Percentiles rank a stretch among this genome's conserved stretches.
Conservation (phyloP, 2,797 vertebrate genomes). For the Lepidocolaptes lacrymiger region DNA sequence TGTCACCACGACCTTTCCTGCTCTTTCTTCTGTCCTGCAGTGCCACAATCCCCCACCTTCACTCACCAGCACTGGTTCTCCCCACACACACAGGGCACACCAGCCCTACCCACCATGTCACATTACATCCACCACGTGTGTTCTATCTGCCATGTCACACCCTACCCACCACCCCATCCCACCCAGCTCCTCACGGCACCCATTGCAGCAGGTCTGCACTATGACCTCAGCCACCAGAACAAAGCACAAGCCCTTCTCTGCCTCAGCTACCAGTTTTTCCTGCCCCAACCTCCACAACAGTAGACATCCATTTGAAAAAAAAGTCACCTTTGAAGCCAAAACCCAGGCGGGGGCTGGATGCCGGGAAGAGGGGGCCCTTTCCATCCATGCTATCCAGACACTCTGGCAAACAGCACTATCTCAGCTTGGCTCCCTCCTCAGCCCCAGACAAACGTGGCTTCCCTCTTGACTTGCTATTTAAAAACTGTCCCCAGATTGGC, state of each 20-base stretch:
- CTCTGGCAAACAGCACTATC: background rate
- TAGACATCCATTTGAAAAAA: constrained; percentile 13
- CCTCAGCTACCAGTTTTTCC: background rate
- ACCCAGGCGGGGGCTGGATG: background rate
- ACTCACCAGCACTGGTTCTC: background rate
- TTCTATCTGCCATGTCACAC: fast-evolving
- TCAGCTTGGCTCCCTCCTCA: constrained; percentile 26
- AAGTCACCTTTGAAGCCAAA: constrained; percentile 30
- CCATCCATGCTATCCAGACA: background rate
- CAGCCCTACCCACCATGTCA: background rate
- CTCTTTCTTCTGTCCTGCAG: background rate
- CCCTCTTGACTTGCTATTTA: constrained; percentile 62
- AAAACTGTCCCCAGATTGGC: constrained; percentile 12
- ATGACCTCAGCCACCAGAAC: constrained; percentile 40
- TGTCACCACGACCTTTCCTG: background rate
- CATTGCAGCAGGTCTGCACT: background rate
- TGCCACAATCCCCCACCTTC: fast-evolving
- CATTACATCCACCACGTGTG: background rate
- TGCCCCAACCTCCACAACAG: background rate
- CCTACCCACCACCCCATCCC: background rate
- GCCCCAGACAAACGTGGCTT: constrained; percentile 1
- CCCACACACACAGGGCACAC: constrained; percentile 35
- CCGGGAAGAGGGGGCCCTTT: background rate
- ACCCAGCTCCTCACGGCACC: background rate
- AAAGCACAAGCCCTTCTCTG: constrained; percentile 70